Evolutionary conservation across 2,888 invertebrate genomes (phyloP).

Genomic region (Odontomyia ornata): DNA sequence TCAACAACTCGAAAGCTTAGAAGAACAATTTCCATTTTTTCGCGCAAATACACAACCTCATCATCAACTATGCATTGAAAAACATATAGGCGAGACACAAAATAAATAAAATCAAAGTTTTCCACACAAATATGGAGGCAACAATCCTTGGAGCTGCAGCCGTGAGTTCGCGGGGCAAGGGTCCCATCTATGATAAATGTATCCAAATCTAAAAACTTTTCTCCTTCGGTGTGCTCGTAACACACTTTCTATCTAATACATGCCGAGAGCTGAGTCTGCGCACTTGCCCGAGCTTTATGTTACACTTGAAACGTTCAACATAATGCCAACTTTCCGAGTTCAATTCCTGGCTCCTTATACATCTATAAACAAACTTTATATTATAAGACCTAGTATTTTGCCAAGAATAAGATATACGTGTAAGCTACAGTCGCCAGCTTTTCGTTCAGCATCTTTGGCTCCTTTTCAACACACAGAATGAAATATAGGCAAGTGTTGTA

Average conservation of each 20-base stretch:
- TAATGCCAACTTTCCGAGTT: neutral
- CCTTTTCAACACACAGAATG: too few species aligned
- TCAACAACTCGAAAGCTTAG: neutral
- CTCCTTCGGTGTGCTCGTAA: neutral
- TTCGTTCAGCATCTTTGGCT: too few species aligned
- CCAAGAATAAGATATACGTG: too few species aligned
- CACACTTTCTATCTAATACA: neutral
- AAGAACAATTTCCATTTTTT: neutral
- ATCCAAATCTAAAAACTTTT: neutral
- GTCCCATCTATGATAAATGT: neutral
- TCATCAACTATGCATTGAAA: neutral
- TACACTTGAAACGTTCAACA: neutral
- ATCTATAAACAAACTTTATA: too few species aligned
- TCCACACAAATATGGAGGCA: neutral
- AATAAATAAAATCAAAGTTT: conserved; percentile 3
- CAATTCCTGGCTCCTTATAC: too few species aligned
- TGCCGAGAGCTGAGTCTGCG: neutral
- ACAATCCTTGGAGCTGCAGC: neutral
- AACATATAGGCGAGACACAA: neutral
- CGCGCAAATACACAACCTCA: conserved; percentile 13
- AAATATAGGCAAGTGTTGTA: too few species aligned
- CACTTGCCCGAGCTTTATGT: neutral
- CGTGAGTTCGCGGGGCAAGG: neutral
- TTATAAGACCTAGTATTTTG: too few species aligned
- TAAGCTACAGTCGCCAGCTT: too few species aligned